A percentile compares a stretch with the other conserved stretches of the same genome.
These are phyloP conservation scores for Macrosiphum euphorbiae DNA, from an alignment of 2,888 invertebrate genomes.

Conservation along the genomic window DNA sequence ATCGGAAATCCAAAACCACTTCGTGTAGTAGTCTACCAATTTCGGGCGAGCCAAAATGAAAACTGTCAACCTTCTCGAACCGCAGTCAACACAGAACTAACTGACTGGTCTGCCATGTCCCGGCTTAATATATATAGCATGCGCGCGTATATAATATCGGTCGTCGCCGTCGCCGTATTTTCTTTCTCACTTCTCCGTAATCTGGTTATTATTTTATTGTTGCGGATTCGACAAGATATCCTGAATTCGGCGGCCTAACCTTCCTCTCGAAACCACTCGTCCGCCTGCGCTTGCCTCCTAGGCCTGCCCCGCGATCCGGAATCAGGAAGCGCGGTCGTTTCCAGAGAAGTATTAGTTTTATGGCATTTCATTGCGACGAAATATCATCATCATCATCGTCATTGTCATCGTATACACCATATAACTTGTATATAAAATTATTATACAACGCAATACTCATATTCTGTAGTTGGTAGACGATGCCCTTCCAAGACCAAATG, in stretches of 20 bases:
- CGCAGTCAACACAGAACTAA: slow-evolving; percentile 65
- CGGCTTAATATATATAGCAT: slow-evolving; percentile 42
- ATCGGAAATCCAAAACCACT: slow-evolving; percentile 29
- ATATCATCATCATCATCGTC: background rate
- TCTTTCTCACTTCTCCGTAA: background rate
- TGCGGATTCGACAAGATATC: background rate
- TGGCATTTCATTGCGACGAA: background rate
- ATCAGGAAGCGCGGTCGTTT: slow-evolving; percentile 36
- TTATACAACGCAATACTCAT: background rate
- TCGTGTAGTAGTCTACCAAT: slow-evolving; percentile 23
- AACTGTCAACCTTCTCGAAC: slow-evolving; percentile 62
- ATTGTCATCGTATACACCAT: background rate
- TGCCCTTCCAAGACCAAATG: slow-evolving; percentile 15
- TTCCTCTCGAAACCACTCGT: slow-evolving; percentile 32
- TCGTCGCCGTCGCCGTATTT: background rate
- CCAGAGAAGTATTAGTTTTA: background rate
- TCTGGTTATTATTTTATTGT: slow-evolving; percentile 10
- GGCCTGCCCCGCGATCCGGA: background rate
- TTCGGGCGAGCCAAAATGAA: slow-evolving; percentile 55
- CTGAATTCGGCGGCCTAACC: slow-evolving; percentile 8
- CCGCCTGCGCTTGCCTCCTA: background rate
- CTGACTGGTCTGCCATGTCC: background rate
- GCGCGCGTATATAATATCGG: background rate
- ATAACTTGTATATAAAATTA: background rate
- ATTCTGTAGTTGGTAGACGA: background rate